Evolutionary conservation across 1,140 invertebrate genomes (phyloP), one percentile per base, ranked within the genome.

Genomic region (Phenacoccus solenopsis): DNA sequence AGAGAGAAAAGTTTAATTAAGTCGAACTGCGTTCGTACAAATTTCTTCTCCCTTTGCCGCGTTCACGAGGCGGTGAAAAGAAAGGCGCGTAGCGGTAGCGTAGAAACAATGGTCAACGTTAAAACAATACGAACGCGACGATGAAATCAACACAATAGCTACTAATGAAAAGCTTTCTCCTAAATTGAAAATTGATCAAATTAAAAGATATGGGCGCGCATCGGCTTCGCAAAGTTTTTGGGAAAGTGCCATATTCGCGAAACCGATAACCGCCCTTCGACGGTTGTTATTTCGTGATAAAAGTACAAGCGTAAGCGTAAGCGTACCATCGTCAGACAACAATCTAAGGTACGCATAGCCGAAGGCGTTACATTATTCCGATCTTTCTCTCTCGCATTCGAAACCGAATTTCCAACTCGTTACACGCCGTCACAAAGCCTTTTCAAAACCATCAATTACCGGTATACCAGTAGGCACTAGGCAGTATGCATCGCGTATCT

Each of bases 131-230:
- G n/a, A n/a, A n/a, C n/a, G n/a, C 38, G 38, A 49, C 16, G 38
- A 10, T n/a, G 16, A 49, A 49, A 49, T 49, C 20, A 49, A 49
- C 38, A n/a, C 16, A 16, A n/a, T n/a, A n/a, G n/a, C n/a, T 49
- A 16, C 38, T 49, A 49, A 49, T 49, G 38, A 49, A 49, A 49
- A 49, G 38, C 38, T 49, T 16, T 4, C 4, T 3, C 38, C 12
- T n/a, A 49, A 49, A 49, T 49, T 49, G 38, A 49, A 49, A 49
- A 49, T 49, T 49, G 38, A 49, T 49, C 38, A 49, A 49, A 49
- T 49, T 49, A 49, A 49, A 49, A 49, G 38, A 49, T 49, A 49
- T n/a, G 20, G n/a, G n/a, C n/a, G n/a, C n/a, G n/a, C n/a, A n/a
- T n/a, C 38, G 38, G 20, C 4, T 9, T 16, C 5, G 2, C 12